Evolutionary conservation across 2,797 vertebrate genomes (phyloP).

Genomic region (Cossypha niveicapilla): DNA sequence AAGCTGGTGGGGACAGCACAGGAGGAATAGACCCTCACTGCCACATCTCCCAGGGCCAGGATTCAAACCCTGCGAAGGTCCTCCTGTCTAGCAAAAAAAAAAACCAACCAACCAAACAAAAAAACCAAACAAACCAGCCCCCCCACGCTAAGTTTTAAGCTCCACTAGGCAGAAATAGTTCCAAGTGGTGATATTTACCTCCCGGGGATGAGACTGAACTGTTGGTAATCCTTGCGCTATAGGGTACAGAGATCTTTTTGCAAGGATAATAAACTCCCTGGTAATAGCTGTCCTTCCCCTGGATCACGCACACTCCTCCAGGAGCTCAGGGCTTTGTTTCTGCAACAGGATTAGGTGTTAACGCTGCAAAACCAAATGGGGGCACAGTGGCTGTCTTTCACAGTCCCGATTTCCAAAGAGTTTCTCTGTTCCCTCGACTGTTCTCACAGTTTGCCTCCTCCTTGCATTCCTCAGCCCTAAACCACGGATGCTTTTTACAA

Average conservation of each 20-base stretch:
- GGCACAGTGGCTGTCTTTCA: neutral
- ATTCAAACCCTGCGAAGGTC: neutral
- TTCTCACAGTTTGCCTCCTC: slow-evolving; percentile 18
- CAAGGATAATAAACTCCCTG: slow-evolving; percentile 1
- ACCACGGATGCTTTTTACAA: neutral
- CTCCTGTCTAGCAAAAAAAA: neutral
- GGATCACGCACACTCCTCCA: neutral
- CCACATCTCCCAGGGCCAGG: neutral
- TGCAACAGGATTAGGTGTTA: slow-evolving; percentile 25
- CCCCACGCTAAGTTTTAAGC: neutral
- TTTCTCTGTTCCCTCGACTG: neutral
- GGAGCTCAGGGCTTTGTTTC: slow-evolving; percentile 44
- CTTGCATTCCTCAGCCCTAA: neutral
- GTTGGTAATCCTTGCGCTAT: slow-evolving; percentile 1
- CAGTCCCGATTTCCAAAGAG: neutral
- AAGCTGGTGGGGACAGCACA: neutral
- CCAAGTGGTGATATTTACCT: neutral
- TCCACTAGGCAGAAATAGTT: neutral
- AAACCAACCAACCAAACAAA: no score
- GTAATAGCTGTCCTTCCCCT: neutral
- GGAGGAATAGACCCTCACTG: neutral
- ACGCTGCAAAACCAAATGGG: neutral
- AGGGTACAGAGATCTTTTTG: slow-evolving; percentile 8
- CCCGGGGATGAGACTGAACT: neutral
- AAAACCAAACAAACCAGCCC: no score